A percentile compares a stretch with the other conserved stretches of the same genome.
Evolutionary conservation across 2,113 vertebrate species (phyloP).

Genomic region (Ammodytes dubius): DNA sequence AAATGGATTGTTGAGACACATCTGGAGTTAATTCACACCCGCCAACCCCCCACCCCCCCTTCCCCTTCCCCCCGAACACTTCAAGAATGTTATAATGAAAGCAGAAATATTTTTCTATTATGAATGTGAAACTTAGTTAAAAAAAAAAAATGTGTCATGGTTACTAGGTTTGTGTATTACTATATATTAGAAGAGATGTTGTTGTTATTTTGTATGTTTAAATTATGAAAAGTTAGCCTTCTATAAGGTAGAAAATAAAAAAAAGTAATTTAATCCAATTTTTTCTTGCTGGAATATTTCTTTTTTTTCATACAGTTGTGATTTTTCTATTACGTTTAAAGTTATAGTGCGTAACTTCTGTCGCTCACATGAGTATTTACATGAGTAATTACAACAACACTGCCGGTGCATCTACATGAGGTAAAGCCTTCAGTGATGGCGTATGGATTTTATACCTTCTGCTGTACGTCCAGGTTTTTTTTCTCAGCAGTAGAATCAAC

Average conservation of each 20-base stretch:
- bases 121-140: constrained; percentile 71
- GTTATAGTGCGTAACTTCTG: too few species aligned
- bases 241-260: constrained; percentile 81
- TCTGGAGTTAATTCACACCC: constrained; percentile 69
- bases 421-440: too few species aligned
- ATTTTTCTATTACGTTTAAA: too few species aligned
- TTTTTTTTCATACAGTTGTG: constrained; percentile 44
- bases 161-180: constrained; percentile 68
- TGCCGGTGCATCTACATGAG: too few species aligned
- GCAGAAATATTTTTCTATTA: constrained; percentile 81
- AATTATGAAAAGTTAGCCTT: constrained; percentile 84
- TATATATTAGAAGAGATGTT: constrained; percentile 83
- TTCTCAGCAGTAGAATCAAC: too few species aligned
- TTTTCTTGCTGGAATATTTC: constrained; percentile 34
- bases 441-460: too few species aligned
- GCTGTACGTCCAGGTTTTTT: too few species aligned
- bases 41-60: neutral
- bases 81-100: constrained; percentile 69
- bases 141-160: constrained; percentile 55
- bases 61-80: constrained; percentile 31
- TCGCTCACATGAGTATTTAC: too few species aligned
- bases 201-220: constrained; percentile 85
- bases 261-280: constrained; percentile 79
- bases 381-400: too few species aligned
- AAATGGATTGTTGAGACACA: constrained; percentile 49